Percentiles rank a stretch among this genome's conserved stretches.
phyloP scores from a whole-genome alignment of 2,113 vertebrate species.

The Sceloporus tristichus region DNA sequence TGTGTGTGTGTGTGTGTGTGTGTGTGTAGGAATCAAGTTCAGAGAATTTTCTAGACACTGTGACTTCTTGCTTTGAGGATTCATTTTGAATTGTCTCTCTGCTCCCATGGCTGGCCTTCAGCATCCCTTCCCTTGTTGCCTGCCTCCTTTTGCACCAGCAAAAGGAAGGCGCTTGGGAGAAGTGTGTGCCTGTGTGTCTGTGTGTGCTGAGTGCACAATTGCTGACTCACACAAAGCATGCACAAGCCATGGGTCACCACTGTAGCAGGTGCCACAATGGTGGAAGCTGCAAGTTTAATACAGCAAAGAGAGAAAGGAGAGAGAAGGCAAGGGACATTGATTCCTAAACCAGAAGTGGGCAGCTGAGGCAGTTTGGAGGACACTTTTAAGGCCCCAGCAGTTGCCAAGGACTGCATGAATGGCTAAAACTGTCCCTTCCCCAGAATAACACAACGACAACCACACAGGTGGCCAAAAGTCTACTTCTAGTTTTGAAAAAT shows the following conservation, averaged over 20 bases:
- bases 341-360: too few relatives aligned
- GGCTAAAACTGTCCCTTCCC: too few relatives aligned
- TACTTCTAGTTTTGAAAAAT: too few relatives aligned
- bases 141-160: background rate
- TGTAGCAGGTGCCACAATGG: too few relatives aligned
- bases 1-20: too few relatives aligned
- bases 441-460: too few relatives aligned
- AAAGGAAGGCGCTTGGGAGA: background rate
- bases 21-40: background rate
- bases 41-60: background rate
- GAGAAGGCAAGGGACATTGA: too few relatives aligned
- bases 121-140: background rate
- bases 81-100: background rate
- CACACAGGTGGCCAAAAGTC: too few relatives aligned
- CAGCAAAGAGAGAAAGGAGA: background rate
- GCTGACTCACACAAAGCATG: constrained; percentile 7
- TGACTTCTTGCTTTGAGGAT: background rate
- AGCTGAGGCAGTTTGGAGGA: too few relatives aligned
- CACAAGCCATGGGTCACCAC: background rate
- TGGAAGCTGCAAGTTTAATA: background rate
- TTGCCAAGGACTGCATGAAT: too few relatives aligned
- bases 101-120: too few relatives aligned
- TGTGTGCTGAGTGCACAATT: background rate
- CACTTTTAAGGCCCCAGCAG: too few relatives aligned
- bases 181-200: background rate